phyloP scores from a whole-genome alignment of 2,888 invertebrate species.

The Gymnoscelis rufifasciata region DNA sequence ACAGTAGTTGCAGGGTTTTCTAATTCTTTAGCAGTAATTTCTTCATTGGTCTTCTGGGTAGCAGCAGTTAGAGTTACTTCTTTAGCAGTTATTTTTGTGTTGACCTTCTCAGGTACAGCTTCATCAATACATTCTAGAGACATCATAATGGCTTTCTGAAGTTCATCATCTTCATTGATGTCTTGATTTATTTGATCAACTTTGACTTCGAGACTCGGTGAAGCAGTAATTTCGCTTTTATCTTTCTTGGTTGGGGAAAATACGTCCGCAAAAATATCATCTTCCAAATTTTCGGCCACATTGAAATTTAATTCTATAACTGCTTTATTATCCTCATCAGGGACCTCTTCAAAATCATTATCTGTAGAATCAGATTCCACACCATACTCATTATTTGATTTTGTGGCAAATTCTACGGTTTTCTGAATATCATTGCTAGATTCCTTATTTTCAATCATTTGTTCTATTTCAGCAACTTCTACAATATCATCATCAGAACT shows the following conservation, averaged over 20 bases:
- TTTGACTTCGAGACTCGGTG: slow-evolving; percentile 2
- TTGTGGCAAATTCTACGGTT: background rate
- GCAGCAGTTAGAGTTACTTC: background rate
- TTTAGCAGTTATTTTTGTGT: too few species aligned
- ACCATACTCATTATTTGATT: slow-evolving; percentile 15
- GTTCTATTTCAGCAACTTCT: slow-evolving; percentile 57
- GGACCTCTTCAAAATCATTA: slow-evolving; percentile 76
- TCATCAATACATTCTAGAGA: slow-evolving; percentile 23
- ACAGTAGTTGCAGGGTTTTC: too few species aligned
- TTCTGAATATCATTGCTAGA: background rate
- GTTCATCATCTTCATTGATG: slow-evolving; percentile 18
- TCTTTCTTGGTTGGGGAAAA: slow-evolving; percentile 53
- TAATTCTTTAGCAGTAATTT: too few species aligned
- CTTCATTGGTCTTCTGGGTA: background rate
- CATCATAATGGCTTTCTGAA: slow-evolving; percentile 29
- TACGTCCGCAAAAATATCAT: slow-evolving; percentile 87
- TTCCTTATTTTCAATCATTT: background rate
- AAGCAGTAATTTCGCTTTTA: slow-evolving; percentile 12
- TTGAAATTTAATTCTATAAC: slow-evolving; percentile 67
- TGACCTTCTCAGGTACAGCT: background rate
- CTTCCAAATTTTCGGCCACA: slow-evolving; percentile 47
- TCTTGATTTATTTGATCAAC: background rate
- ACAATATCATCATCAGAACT: slow-evolving; percentile 69
- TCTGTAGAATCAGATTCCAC: slow-evolving; percentile 49
- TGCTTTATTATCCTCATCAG: slow-evolving; percentile 44